Conservation (phyloP, 2,888 invertebrate genomes). For the Pyrochroa serraticornis region DNA sequence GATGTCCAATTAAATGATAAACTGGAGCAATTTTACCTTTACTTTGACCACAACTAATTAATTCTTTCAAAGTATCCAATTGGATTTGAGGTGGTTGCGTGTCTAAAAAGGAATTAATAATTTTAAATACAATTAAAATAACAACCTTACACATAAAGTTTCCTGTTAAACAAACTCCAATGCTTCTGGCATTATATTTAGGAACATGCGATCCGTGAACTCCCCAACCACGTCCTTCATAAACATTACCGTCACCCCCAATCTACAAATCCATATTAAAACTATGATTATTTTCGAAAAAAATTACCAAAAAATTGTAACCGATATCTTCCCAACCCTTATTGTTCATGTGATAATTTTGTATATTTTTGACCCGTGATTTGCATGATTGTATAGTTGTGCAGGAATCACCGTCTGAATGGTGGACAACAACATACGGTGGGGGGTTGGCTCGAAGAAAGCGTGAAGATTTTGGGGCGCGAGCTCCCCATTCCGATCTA, state of each 20-base stretch:
- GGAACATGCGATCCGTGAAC: constrained; percentile 65
- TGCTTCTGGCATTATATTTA: constrained; percentile 65
- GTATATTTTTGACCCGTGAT: constrained; percentile 53
- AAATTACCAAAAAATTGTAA: constrained; percentile 54
- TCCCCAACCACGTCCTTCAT: constrained; percentile 71
- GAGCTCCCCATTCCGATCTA: constrained; percentile 57
- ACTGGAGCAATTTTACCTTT: constrained; percentile 27
- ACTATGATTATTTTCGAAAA: neutral
- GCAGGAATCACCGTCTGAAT: constrained; percentile 54
- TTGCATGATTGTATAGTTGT: constrained; percentile 51
- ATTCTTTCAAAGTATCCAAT: constrained; percentile 32
- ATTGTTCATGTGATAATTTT: constrained; percentile 50
- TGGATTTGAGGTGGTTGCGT: constrained; percentile 32
- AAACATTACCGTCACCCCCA: constrained; percentile 69
- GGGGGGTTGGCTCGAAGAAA: constrained; percentile 49
- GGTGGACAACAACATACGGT: constrained; percentile 57
- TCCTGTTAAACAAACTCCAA: constrained; percentile 70
- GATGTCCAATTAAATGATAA: constrained; percentile 42
- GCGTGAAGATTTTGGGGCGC: constrained; percentile 34
- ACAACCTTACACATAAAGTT: constrained; percentile 56
- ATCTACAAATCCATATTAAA: constrained; percentile 52
- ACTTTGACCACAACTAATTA: constrained; percentile 37
- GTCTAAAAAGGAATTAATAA: constrained; percentile 30
- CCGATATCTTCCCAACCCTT: constrained; percentile 52
- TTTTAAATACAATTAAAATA: constrained; percentile 1